phyloP scores from a whole-genome alignment of 2,888 invertebrate species.

The Thera obeliscata region DNA sequence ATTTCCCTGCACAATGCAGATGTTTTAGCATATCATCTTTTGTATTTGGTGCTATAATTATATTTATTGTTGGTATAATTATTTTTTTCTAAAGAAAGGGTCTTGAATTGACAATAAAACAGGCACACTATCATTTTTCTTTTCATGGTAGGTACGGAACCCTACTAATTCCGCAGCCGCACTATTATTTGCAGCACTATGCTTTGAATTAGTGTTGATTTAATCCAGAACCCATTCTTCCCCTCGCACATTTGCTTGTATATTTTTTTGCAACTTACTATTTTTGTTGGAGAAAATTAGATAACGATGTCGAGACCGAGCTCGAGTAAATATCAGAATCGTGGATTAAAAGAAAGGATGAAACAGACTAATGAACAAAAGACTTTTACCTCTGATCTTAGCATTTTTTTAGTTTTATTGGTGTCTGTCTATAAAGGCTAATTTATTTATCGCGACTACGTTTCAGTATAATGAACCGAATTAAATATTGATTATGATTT shows the following conservation, averaged over 20 bases:
- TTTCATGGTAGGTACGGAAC: too few relatives aligned
- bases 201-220: background rate
- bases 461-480: too few relatives aligned
- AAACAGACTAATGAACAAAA: slow-evolving; percentile 38
- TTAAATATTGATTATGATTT: too few relatives aligned
- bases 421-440: slow-evolving; percentile 2
- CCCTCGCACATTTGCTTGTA: slow-evolving; percentile 9
- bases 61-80: too few relatives aligned
- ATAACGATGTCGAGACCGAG: slow-evolving; percentile 32
- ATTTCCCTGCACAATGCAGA: too few relatives aligned
- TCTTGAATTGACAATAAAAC: too few relatives aligned
- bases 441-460: background rate
- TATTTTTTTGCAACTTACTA: slow-evolving; percentile 25
- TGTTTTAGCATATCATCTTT: too few relatives aligned
- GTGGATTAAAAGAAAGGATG: slow-evolving; percentile 39
- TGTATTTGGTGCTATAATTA: too few relatives aligned
- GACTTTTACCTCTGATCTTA: slow-evolving; percentile 20
- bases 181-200: too few relatives aligned
- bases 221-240: slow-evolving; percentile 4
- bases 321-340: slow-evolving; percentile 38
- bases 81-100: too few relatives aligned
- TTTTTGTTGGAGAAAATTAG: slow-evolving; percentile 37
- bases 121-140: too few relatives aligned
- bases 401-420: slow-evolving; percentile 10
- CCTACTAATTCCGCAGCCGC: too few relatives aligned